Conservation (phyloP, 2,113 vertebrate species). For the Struthio camelus region DNA sequence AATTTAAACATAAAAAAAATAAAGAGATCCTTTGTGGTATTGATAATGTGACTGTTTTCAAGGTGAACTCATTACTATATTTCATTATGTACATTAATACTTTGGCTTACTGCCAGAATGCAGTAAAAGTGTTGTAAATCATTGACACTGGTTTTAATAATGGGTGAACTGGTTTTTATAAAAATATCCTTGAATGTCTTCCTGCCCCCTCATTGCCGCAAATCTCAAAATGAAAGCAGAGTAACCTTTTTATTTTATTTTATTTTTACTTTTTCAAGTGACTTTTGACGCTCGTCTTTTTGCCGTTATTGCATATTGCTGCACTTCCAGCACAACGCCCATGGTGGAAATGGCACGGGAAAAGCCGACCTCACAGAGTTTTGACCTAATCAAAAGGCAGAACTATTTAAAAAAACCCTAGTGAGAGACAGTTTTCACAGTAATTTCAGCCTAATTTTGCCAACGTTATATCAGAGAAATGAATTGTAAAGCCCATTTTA, state of each 20-base stretch:
- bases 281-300: not conserved
- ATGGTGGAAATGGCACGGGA: fast-evolving
- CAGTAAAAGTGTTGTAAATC: not conserved
- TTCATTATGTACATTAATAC: not conserved
- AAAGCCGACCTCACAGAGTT: not conserved
- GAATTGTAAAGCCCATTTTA: not conserved
- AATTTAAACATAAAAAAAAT: not conserved
- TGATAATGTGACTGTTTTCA: not conserved
- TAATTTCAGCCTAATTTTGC: not conserved
- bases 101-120: not conserved
- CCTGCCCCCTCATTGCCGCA: not conserved
- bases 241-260: too few species aligned
- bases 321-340: fast-evolving
- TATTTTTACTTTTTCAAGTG: not conserved
- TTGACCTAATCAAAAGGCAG: not conserved
- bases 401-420: not conserved
- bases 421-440: not conserved
- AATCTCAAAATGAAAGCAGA: not conserved
- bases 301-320: fast-evolving
- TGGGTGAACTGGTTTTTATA: not conserved
- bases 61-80: not conserved
- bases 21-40: not conserved
- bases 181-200: not conserved
- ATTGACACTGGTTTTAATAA: not conserved
- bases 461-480: fast-evolving